phyloP scores from a whole-genome alignment of 2,888 invertebrate genomes.

The Stomorhina lunata region DNA sequence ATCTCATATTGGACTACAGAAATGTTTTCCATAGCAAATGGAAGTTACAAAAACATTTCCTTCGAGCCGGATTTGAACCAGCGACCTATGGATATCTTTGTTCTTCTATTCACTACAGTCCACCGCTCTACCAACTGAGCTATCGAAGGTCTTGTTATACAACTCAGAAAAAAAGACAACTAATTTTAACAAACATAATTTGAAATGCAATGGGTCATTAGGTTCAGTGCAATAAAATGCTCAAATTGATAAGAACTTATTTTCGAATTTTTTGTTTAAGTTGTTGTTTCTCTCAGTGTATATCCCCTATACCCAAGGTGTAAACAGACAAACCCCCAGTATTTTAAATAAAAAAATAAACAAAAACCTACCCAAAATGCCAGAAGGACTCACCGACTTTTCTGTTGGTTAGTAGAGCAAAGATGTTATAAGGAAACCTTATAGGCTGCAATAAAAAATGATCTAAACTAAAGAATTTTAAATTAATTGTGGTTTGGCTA shows the following conservation, averaged over 20 bases:
- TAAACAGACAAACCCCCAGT: constrained; percentile 34
- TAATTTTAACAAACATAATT: too few species aligned
- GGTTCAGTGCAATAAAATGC: too few species aligned
- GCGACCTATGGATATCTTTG: constrained; percentile 87
- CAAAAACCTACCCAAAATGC: constrained; percentile 19
- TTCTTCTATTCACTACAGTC: constrained; percentile 74
- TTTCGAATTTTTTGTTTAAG: not conserved
- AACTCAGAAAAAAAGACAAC: too few species aligned
- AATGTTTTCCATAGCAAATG: too few species aligned
- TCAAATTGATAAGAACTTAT: too few species aligned
- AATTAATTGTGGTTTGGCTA: constrained; percentile 62
- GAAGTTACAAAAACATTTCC: too few species aligned
- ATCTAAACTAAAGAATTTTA: constrained; percentile 60
- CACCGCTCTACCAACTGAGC: constrained; percentile 71
- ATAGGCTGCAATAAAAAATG: constrained; percentile 62
- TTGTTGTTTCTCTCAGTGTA: constrained; percentile 12
- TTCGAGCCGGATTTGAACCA: constrained; percentile 86
- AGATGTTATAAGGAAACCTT: constrained; percentile 11
- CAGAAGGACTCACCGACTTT: constrained; percentile 29
- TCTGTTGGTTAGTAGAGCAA: not conserved
- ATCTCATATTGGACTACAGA: too few species aligned
- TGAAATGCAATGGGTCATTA: too few species aligned
- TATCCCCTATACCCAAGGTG: constrained; percentile 34
- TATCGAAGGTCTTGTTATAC: constrained; percentile 55
- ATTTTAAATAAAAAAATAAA: constrained; percentile 13